Conservation (phyloP, 2,797 vertebrate species). For the Leptatherina wallacei region DNA sequence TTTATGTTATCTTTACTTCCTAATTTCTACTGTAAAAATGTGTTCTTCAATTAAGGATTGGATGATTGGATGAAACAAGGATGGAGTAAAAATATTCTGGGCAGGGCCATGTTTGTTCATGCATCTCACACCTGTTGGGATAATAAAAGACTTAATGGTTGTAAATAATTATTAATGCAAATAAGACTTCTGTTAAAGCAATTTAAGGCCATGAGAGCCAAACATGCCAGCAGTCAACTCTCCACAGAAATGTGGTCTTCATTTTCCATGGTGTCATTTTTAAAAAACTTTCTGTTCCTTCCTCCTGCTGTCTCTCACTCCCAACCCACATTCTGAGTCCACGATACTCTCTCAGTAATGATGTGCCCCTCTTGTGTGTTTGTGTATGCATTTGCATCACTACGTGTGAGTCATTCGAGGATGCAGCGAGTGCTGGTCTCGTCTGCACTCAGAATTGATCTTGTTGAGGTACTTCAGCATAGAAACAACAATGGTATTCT, state of each 20-base stretch:
- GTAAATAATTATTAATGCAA: background rate
- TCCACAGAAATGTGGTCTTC: slow-evolving; percentile 12
- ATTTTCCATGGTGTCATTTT: slow-evolving; percentile 23
- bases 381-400: slow-evolving; percentile 14
- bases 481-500: slow-evolving; percentile 43
- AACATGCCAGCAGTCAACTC: slow-evolving; percentile 11
- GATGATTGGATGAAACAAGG: background rate
- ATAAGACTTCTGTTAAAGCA: background rate
- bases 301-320: slow-evolving; percentile 32
- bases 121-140: background rate
- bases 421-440: slow-evolving; percentile 53
- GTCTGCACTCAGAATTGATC: slow-evolving; percentile 58
- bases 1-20: too few species aligned
- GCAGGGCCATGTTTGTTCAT: background rate
- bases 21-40: too few species aligned
- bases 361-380: slow-evolving; percentile 32
- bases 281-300: slow-evolving; percentile 26
- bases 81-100: background rate
- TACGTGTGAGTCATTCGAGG: slow-evolving; percentile 46
- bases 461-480: slow-evolving; percentile 47
- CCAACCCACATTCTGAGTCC: slow-evolving; percentile 51
- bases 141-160: background rate
- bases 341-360: slow-evolving; percentile 44
- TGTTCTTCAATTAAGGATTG: background rate
- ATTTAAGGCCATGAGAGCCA: background rate